Base-by-base conservation (phyloP, 1,140 invertebrate genomes). In the Olivierus martensii region DNA sequence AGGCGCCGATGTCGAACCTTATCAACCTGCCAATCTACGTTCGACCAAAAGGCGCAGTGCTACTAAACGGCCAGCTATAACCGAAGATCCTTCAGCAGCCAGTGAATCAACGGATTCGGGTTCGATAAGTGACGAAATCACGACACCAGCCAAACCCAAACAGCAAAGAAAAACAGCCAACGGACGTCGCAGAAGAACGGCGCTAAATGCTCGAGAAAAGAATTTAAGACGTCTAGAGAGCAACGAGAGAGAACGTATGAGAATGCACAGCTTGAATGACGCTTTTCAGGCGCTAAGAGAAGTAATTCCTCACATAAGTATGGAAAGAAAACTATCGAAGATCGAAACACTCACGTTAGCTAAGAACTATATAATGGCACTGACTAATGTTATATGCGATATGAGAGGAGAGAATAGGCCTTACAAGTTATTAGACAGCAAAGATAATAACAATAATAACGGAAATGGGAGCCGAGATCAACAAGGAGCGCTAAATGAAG, bases 361-460 rank as follows among this genome's bases (percentile, higher is more conserved):
- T 59, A 87, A 87, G 70, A 87, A 89, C 73, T 89, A 89, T 69
- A 89, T 89, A 65, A 87, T 86, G 76, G 86, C 86, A 22, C 73
- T 90, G 57, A 88, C 85, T 46, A 87, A 88, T 69, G 83, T 87
- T 55, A 85, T 89, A 66, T 84, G 82, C 67, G 80, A 83, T 61
- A 82, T 84, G 76, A 71, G 49, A n/a, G 53, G 53, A 2, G 57
- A 58, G 19, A 44, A 38, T 9, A 21, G 44, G 10, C 57, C 57
- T n/a, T 58, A 58, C 56, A 57, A 57, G 44, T 21, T 57, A 44
- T 41, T 51, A 10, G 46, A 39, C 21, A 51, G 17, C 38, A 19
- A 37, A 15, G 38, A 22, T 17, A 22, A 35, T 12, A 21, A 14
- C 17, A 35, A 39, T 5, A 35, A 11, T 12, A 28, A 12, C 12